Percentiles rank a stretch among this genome's conserved stretches.
Evolutionary conservation across 2,113 vertebrate species (phyloP).

Genomic region (Laticauda laticaudata): DNA sequence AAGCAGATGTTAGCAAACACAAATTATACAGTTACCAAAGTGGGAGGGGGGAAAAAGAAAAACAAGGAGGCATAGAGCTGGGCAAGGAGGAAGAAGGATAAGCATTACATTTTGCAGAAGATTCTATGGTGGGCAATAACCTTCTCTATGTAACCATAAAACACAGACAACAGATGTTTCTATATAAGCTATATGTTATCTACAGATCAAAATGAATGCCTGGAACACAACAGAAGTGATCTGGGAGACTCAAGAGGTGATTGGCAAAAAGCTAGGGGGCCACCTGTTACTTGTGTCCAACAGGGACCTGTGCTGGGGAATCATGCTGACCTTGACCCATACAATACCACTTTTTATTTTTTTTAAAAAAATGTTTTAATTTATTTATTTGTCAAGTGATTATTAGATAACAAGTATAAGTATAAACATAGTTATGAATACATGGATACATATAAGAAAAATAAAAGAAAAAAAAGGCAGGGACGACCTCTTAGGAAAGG

Average conservation of each 20-base stretch:
- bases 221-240: not conserved
- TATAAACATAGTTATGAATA: too few species aligned
- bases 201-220: not conserved
- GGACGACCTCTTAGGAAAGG: too few species aligned
- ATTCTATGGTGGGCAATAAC: slow-evolving; percentile 13
- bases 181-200: not conserved
- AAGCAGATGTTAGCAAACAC: slow-evolving; percentile 5
- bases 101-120: slow-evolving; percentile 34
- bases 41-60: slow-evolving; percentile 4
- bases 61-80: slow-evolving; percentile 6
- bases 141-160: not conserved
- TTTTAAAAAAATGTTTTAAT: too few species aligned
- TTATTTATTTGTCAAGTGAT: too few species aligned
- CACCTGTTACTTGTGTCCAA: not conserved
- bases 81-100: slow-evolving; percentile 19
- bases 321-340: not conserved
- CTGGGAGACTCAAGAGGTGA: not conserved
- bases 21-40: slow-evolving; percentile 37
- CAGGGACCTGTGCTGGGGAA: not conserved
- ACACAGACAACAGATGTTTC: not conserved
- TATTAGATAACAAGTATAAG: too few species aligned
- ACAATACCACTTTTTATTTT: not conserved
- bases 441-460: too few species aligned
- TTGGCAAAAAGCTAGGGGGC: not conserved
- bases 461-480: too few species aligned